Conservation (phyloP, 2,888 invertebrate species). For the Serripes groenlandicus region DNA sequence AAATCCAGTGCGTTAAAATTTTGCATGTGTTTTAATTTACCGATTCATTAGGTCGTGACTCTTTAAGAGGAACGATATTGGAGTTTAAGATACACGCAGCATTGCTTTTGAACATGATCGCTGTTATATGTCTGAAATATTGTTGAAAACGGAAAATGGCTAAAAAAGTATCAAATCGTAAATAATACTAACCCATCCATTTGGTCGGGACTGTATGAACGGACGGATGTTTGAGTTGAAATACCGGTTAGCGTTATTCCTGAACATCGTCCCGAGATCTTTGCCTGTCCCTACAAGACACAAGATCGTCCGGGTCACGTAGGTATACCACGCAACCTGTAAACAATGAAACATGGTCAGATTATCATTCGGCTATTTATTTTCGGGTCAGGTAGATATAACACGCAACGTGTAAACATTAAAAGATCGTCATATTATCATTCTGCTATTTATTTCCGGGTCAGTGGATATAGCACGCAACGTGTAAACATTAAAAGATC, state of each 20-base stretch:
- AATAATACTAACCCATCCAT: constrained; percentile 61
- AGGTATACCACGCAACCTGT: constrained; percentile 65
- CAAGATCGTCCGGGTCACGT: constrained; percentile 50
- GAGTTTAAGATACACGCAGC: too few relatives aligned
- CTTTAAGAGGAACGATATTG: too few relatives aligned
- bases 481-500: too few relatives aligned
- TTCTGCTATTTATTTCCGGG: background rate
- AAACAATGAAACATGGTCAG: background rate
- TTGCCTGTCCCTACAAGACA: constrained; percentile 35
- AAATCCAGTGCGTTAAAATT: too few relatives aligned
- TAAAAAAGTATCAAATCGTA: too few relatives aligned
- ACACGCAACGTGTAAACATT: background rate
- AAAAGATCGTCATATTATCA: background rate
- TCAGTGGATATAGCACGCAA: too few relatives aligned
- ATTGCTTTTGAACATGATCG: too few relatives aligned
- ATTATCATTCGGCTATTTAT: too few relatives aligned
- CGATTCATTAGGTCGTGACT: too few relatives aligned
- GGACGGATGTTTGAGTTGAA: constrained; percentile 52
- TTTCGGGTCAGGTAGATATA: background rate
- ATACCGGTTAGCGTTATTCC: constrained; percentile 32
- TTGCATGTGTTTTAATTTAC: too few relatives aligned
- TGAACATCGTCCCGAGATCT: constrained; percentile 26
- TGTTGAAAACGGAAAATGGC: too few relatives aligned
- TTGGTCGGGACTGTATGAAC: constrained; percentile 53
- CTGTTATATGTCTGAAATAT: too few relatives aligned